phyloP scores from a whole-genome alignment of 2,888 invertebrate genomes.

The Hofmannophila pseudospretella region DNA sequence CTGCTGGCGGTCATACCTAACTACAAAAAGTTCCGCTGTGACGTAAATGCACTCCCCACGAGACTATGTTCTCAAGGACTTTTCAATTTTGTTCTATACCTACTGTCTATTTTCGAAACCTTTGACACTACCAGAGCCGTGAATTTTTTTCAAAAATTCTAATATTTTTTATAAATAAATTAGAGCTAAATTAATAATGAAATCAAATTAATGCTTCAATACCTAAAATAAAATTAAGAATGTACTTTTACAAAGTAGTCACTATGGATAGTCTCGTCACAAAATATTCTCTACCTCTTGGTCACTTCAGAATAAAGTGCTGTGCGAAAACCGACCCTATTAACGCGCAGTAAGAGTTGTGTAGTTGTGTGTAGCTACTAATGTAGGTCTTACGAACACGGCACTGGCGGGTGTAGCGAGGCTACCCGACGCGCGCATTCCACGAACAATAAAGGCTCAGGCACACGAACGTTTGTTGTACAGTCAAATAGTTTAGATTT shows the following conservation, averaged over 20 bases:
- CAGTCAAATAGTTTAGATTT: too few species aligned
- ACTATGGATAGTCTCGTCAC: conserved; percentile 66
- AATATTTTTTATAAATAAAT: conserved; percentile 2
- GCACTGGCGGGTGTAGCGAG: conserved; percentile 62
- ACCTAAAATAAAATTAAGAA: conserved; percentile 62
- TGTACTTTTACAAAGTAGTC: conserved; percentile 72
- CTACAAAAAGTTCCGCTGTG: conserved; percentile 62
- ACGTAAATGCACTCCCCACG: conserved; percentile 71
- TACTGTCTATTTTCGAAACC: conserved; percentile 40
- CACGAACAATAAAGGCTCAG: conserved; percentile 68
- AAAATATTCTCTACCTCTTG: conserved; percentile 26
- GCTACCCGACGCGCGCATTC: conserved; percentile 77
- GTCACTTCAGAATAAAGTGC: conserved; percentile 15
- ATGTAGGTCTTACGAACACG: conserved; percentile 38
- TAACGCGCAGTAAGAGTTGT: conserved; percentile 16
- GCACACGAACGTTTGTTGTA: too few species aligned
- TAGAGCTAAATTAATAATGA: not conserved
- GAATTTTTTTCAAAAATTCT: not conserved
- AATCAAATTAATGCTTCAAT: conserved; percentile 16
- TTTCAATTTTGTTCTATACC: conserved; percentile 60
- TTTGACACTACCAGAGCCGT: not conserved
- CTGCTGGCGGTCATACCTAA: conserved; percentile 55
- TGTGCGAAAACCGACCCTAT: conserved; percentile 41
- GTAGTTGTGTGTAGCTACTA: conserved; percentile 17
- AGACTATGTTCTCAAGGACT: conserved; percentile 77